These are phyloP conservation scores for Indicator indicator DNA, from an alignment of 2,113 vertebrate genomes.

Conservation along the genomic window DNA sequence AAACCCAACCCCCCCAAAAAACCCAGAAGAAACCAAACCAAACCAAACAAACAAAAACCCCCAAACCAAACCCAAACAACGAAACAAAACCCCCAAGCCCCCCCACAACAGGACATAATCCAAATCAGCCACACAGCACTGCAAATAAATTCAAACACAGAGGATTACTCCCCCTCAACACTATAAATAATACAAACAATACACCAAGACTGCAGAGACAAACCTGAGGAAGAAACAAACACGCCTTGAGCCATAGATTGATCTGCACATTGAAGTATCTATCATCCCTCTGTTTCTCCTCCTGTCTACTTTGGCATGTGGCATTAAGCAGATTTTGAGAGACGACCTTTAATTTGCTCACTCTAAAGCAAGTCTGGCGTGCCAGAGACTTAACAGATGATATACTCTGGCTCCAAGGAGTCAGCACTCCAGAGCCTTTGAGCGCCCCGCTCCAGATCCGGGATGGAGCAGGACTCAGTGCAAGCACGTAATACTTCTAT, in stretches of 20 bases:
- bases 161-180: not conserved
- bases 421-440: not conserved
- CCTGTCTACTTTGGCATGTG: conserved; percentile 48
- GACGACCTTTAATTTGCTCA: conserved; percentile 61
- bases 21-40: too few relatives aligned
- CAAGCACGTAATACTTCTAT: conserved; percentile 14
- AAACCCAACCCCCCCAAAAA: too few relatives aligned
- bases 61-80: too few relatives aligned
- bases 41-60: too few relatives aligned
- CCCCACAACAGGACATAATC: not conserved
- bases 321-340: conserved; percentile 65
- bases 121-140: conserved; percentile 41
- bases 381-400: conserved; percentile 66
- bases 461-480: not conserved
- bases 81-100: too few relatives aligned
- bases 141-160: conserved; percentile 54
- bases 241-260: not conserved
- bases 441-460: not conserved
- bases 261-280: not conserved
- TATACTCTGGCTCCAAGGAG: conserved; percentile 54
- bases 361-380: conserved; percentile 38
- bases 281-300: not conserved
- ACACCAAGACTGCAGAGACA: conserved; percentile 7
- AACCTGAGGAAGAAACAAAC: conserved; percentile 1
- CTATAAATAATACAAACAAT: conserved; percentile 66